Evolutionary conservation across 92 coral and sea anemone genomes (phyloP).

Genomic region (Epizoanthus illoricatus): DNA sequence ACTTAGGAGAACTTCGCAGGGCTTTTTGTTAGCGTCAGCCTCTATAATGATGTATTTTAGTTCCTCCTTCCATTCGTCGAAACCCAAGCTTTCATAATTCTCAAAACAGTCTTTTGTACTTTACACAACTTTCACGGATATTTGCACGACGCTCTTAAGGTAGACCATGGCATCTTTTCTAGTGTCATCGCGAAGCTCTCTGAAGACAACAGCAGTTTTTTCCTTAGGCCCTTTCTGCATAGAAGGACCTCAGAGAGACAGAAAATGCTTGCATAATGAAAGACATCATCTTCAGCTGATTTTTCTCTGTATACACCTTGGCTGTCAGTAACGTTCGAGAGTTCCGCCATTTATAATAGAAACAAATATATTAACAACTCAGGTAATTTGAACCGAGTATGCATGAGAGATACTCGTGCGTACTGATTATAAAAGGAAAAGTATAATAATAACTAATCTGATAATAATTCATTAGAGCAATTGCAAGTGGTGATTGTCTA

Average conservation of each 20-base stretch:
- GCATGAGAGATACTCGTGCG: no score
- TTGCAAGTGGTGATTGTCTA: no score
- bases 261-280: conserved; percentile 49
- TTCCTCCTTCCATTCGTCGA: conserved; percentile 53
- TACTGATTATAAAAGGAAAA: no score
- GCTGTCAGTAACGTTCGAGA: no score
- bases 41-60: conserved; percentile 55
- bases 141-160: conserved; percentile 51
- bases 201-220: conserved; percentile 35
- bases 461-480: no score
- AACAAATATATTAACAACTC: no score
- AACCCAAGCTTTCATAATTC: conserved; percentile 52
- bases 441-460: no score
- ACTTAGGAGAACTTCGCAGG: no score
- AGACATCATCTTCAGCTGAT: conserved; percentile 42
- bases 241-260: conserved; percentile 52
- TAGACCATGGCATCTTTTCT: conserved; percentile 65
- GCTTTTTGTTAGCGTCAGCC: no score
- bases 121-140: conserved; percentile 50
- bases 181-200: conserved; percentile 73
- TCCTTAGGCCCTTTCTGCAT: conserved; percentile 41
- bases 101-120: conserved; percentile 56
- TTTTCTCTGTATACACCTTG: background rate
- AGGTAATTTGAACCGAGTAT: no score
- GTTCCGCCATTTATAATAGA: no score